phyloP scores from a whole-genome alignment of 2,797 vertebrate species.

The Smutsia temminckii region DNA sequence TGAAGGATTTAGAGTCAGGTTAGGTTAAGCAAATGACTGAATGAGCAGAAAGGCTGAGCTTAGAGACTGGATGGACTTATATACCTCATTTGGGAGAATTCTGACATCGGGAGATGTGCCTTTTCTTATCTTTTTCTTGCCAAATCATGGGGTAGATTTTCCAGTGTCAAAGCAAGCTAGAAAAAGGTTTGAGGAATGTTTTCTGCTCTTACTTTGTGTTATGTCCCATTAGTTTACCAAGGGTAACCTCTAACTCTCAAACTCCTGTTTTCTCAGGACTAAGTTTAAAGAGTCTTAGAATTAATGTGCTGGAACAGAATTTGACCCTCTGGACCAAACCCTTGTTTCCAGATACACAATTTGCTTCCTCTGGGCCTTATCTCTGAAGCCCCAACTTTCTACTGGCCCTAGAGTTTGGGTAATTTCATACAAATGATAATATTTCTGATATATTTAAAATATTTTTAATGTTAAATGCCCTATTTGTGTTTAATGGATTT shows the following conservation, averaged over 20 bases:
- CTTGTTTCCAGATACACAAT: background rate
- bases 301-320: background rate
- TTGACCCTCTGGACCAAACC: background rate
- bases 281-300: background rate
- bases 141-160: background rate
- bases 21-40: background rate
- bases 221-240: background rate
- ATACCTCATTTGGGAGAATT: background rate
- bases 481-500: background rate
- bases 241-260: background rate
- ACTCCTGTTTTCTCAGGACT: background rate
- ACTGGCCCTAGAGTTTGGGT: background rate
- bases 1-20: background rate
- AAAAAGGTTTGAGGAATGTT: background rate
- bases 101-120: background rate
- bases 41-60: background rate
- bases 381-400: background rate
- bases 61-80: background rate
- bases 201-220: background rate
- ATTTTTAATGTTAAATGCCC: background rate
- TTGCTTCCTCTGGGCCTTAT: background rate
- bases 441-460: conserved; percentile 11
- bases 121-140: background rate
- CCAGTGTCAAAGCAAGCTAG: background rate
- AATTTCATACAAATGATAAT: conserved; percentile 39